Evolutionary conservation across 2,797 vertebrate genomes (phyloP).

Genomic region (Macroramphosus scolopax): DNA sequence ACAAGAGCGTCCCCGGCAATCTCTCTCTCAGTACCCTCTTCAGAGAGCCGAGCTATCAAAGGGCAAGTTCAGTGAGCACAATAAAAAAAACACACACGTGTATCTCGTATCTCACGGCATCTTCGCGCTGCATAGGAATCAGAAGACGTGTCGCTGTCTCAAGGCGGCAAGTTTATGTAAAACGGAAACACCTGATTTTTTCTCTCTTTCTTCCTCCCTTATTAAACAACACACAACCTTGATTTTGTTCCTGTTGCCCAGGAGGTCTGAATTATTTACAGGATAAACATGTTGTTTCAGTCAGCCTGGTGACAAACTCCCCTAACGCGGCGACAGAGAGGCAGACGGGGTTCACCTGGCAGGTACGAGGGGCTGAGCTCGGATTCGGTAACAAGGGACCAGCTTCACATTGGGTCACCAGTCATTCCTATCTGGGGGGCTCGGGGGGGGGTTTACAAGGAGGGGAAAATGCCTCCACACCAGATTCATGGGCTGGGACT

Average conservation of each 20-base stretch:
- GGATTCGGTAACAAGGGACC: constrained; percentile 37
- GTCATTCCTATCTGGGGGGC: constrained; percentile 51
- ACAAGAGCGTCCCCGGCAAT: constrained; percentile 63
- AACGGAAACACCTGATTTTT: constrained; percentile 70
- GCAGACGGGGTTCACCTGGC: constrained; percentile 67
- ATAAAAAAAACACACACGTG: constrained; percentile 34
- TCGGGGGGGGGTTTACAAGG: neutral
- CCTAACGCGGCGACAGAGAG: no score
- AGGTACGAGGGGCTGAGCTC: constrained; percentile 58
- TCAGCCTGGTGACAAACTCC: no score
- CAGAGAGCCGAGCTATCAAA: constrained; percentile 68
- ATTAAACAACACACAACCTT: constrained; percentile 77
- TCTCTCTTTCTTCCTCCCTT: constrained; percentile 45
- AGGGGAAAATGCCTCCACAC: constrained; percentile 44
- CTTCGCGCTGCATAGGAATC: constrained; percentile 69
- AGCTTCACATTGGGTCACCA: constrained; percentile 44
- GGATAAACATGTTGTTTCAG: constrained; percentile 78
- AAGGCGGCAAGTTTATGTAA: constrained; percentile 70
- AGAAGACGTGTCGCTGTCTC: constrained; percentile 71
- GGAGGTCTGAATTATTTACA: constrained; percentile 77
- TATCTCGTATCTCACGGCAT: constrained; percentile 57
- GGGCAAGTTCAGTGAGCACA: constrained; percentile 61
- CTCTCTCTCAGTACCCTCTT: constrained; percentile 55
- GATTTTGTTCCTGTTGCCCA: constrained; percentile 69
- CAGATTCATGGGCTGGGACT: constrained; percentile 62